Base-by-base conservation (phyloP, 2,888 invertebrate genomes). In the Eristalinus aeneus region DNA sequence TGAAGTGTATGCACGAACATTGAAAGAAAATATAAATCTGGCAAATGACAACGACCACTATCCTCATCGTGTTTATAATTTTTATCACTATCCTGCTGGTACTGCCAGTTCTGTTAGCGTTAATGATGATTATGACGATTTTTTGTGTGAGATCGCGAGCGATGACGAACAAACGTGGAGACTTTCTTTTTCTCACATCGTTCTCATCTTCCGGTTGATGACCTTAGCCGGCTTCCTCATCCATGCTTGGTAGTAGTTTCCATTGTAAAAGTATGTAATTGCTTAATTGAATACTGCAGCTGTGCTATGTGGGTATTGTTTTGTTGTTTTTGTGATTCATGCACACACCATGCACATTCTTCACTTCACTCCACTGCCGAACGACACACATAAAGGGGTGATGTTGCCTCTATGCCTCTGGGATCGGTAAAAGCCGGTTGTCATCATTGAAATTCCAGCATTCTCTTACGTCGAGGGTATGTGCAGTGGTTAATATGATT, bases 121-220 rank as follows among this genome's bases (percentile, higher is more conserved):
- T 46, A 4, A 63, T 22, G 12, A 16, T 64, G 39, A n/a, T 65
- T 4, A 23, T 65, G 36, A 9, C 39, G 9, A 6, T 46, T 58
- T 22, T 56, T 54, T 54, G 16, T 69, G 58, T 71, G 46, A 39
- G 74, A 73, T 73, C 67, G 68, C 54, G 53, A 61, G 68, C 54
- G 53, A 53, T 53, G 32, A 32, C 46, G 32, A 73, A 46, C 68
- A 63, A 61, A 72, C 32, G 64, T 64, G 34, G 65, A 73, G 68
- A 83, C 87, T 88, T 88, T 87, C 88, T 88, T 88, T 27, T 88
- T 80, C 75, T 72, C 71, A 65, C 78, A 64, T 65, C 56, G 64
- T 73, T 53, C 61, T 73, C 86, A 88, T 91, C 89, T 91, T 91
- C 89, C 91, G 91, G 91, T 91, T 91, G 91, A 90, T 91, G 91